Evolutionary conservation across 2,113 vertebrate genomes (phyloP).

Genomic region (western clawed frog (Xenopus tropicalis)): UCB_Xtro_10.0 CM004444.2:154018501-154019000

Average conservation of each 20-base stretch:
- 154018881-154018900: not conserved
- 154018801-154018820: conserved; percentile 55
- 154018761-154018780: conserved; percentile 50
- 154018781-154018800: conserved; percentile 49
- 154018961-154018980: no score
- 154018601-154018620: not conserved
- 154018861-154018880: conserved; percentile 51
- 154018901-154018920: not conserved
- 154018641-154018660: conserved; percentile 67
- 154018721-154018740: conserved; percentile 59
- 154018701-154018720: conserved; percentile 65
- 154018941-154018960: no score
- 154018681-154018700: conserved; percentile 61
- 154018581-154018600: no score
- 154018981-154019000: no score
- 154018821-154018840: conserved; percentile 61
- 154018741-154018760: conserved; percentile 57
- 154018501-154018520: no score
- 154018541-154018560: no score
- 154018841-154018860: conserved; percentile 59
- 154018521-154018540: no score
- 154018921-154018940: not conserved
- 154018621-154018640: conserved; percentile 60
- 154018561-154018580: no score
- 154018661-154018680: conserved; percentile 67